Conservation (phyloP, 2,113 vertebrate species). For the Scatophagus argus region DNA sequence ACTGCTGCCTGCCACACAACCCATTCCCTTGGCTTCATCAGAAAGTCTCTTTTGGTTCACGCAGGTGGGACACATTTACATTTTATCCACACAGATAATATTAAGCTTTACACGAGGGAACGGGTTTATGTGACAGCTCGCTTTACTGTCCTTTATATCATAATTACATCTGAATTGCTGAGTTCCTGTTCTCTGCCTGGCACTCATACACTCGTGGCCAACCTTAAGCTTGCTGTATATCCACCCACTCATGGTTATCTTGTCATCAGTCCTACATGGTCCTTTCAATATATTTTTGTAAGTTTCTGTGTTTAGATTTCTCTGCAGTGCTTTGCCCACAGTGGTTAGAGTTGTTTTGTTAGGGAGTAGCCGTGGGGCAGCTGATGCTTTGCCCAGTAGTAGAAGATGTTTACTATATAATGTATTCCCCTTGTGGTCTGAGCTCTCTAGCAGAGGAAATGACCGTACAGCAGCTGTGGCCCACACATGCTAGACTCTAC, state of each 20-base stretch:
- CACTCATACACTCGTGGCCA: conserved; percentile 28
- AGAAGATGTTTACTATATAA: conserved; percentile 25
- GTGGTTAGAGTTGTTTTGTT: conserved; percentile 32
- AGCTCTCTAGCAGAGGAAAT: conserved; percentile 32
- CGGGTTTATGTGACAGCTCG: conserved; percentile 23
- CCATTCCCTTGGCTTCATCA: background rate
- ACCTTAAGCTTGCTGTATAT: background rate
- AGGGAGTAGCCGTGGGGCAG: conserved; percentile 10
- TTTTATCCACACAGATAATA: conserved; percentile 17
- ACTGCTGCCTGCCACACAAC: background rate
- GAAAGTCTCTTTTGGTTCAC: background rate
- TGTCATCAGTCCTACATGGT: conserved; percentile 16
- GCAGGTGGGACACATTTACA: conserved; percentile 4
- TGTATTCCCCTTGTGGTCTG: conserved; percentile 41
- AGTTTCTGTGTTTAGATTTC: conserved; percentile 3
- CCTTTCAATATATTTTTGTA: conserved; percentile 7
- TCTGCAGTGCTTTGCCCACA: conserved; percentile 2
- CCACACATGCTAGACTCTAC: conserved; percentile 24
- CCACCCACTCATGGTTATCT: background rate
- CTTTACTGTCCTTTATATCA: conserved; percentile 38
- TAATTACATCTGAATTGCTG: conserved; percentile 50
- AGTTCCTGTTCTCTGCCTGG: conserved; percentile 12
- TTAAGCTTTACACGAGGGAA: conserved; percentile 26
- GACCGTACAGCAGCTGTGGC: conserved; percentile 47
- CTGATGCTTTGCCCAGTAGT: conserved; percentile 13